Percentiles rank a stretch among this genome's conserved stretches.
Conservation (phyloP, 2,797 vertebrate species). For the Pseudocheirus occidentalis region DNA sequence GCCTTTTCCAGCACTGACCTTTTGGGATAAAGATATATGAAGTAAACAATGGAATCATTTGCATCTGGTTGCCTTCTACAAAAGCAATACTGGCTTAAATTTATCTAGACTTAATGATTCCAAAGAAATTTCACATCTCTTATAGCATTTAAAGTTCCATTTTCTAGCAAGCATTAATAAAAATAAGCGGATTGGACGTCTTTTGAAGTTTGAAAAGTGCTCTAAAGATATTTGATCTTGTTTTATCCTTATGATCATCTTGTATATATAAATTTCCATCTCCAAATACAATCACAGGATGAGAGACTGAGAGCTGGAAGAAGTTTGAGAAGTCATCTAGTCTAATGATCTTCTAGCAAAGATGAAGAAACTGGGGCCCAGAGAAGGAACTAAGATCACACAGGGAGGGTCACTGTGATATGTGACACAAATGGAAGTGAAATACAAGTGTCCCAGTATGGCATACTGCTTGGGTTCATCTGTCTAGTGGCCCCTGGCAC, state of each 20-base stretch:
- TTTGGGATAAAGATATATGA: background rate
- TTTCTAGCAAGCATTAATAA: background rate
- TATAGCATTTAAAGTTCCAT: background rate
- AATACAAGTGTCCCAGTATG: background rate
- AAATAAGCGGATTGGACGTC: background rate
- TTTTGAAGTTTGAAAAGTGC: background rate
- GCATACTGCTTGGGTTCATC: background rate
- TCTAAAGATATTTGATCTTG: background rate
- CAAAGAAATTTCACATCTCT: background rate
- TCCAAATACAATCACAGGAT: constrained; percentile 54
- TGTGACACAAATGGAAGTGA: background rate
- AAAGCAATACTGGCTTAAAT: background rate
- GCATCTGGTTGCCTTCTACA: background rate
- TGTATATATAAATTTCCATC: constrained; percentile 59
- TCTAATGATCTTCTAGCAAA: background rate
- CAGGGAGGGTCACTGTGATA: background rate
- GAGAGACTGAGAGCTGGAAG: constrained; percentile 19
- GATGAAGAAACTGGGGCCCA: background rate
- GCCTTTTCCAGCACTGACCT: background rate
- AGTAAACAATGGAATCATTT: background rate
- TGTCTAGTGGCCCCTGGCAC: background rate
- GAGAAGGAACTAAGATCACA: background rate
- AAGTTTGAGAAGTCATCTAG: background rate
- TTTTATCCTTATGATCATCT: constrained; percentile 32
- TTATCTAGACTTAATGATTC: background rate